These are phyloP conservation scores for Osmoderma eremita DNA, from an alignment of 2,888 invertebrate species.

Conservation along the genomic window DNA sequence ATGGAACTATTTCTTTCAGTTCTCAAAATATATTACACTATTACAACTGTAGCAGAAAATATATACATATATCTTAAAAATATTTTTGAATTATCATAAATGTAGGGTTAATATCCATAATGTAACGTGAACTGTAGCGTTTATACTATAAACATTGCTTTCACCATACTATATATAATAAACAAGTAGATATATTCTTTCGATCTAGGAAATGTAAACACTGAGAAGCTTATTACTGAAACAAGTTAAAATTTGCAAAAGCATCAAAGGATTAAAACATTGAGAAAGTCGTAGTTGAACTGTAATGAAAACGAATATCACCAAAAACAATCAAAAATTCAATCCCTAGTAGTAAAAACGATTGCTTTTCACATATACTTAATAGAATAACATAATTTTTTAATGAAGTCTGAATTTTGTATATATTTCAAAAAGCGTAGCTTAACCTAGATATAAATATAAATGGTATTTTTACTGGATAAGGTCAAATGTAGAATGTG, in stretches of 20 bases:
- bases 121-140: constrained; percentile 32
- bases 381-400: constrained; percentile 36
- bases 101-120: constrained; percentile 35
- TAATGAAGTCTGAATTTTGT: constrained; percentile 44
- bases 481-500: background rate
- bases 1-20: constrained; percentile 12
- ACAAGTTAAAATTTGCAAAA: constrained; percentile 9
- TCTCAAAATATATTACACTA: constrained; percentile 6
- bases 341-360: constrained; percentile 40
- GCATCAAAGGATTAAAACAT: constrained; percentile 4
- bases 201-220: background rate
- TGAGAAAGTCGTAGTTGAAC: constrained; percentile 8
- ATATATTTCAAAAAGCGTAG: constrained; percentile 36
- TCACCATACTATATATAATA: constrained; percentile 37
- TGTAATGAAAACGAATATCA: constrained; percentile 37
- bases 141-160: constrained; percentile 53
- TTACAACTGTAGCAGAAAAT: constrained; percentile 21
- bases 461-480: constrained; percentile 39
- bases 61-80: constrained; percentile 39
- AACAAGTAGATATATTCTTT: background rate
- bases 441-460: constrained; percentile 18
- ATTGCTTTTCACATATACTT: constrained; percentile 35
- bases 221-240: constrained; percentile 7
- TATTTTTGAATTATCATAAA: constrained; percentile 46
- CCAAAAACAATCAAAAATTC: constrained; percentile 45